Base-by-base conservation (phyloP, 1,140 invertebrate species). In the Philopotamus ludificatus region DNA sequence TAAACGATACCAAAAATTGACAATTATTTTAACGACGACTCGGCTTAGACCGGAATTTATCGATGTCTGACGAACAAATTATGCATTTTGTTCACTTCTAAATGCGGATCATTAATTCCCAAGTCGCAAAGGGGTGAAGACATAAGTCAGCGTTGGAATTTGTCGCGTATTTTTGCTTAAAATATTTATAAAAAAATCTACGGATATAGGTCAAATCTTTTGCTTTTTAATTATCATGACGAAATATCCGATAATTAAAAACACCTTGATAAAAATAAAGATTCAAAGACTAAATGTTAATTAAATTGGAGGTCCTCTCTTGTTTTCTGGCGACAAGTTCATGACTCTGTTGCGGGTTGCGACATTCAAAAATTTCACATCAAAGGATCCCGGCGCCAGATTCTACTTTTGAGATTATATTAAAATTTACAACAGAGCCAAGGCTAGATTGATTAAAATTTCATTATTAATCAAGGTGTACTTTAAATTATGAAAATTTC, bases 21-120 rank as follows among this genome's bases (percentile, higher is more conserved):
- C 25, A 34, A 34, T 34, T 34, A 54, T 54, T 54, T 54, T 54
- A 54, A 54, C 49, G 49, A 51, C 49, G 21, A 12, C 49, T 25
- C 22, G n/a, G 23, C 28, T 54, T 54, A 18, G 26, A 20, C 2
- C 9, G 3, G 10, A 54, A 54, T 54, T 28, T 54, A 34, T 54
- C 18, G 18, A 21, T 21, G 45, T 16, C 45, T 10, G 18, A 16
- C 9, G 45, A 16, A 54, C 51, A 34, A 54, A 54, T 54, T 54
- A 18, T 54, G 23, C 23, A 21, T 15, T 51, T 54, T 21, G 51
- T 4, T 22, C n/a, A 15, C 51, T 1, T 9, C 51, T 34, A 44
- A 15, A 18, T 12, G n/a, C 42, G 42, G 42, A 25, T 54, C 51
- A 54, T 54, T 54, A 54, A 54, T 49, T 49, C 18, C 18, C 18